Conservation (phyloP, 2,113 vertebrate genomes). For the Xerus inauris region DNA sequence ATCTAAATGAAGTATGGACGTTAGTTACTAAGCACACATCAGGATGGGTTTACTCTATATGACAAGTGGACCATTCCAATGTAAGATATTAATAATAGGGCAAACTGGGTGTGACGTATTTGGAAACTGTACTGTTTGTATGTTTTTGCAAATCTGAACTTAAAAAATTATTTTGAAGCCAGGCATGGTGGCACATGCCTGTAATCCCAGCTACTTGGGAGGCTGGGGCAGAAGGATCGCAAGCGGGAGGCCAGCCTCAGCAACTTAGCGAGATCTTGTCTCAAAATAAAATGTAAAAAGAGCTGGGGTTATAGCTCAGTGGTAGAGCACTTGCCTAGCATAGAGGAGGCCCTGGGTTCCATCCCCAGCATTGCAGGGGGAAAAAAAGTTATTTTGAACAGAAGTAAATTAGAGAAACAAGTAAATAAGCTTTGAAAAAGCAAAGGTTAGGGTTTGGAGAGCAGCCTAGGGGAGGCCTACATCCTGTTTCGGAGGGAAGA, state of each 20-base stretch:
- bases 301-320: too few relatives aligned
- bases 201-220: not conserved
- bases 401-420: not conserved
- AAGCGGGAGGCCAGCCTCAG: not conserved
- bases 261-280: not conserved
- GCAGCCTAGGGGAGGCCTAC: accelerated
- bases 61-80: not conserved
- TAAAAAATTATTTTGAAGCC: not conserved
- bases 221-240: not conserved
- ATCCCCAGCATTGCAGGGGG: too few relatives aligned
- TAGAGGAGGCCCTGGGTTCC: too few relatives aligned
- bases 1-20: not conserved
- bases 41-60: not conserved
- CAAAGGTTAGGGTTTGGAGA: not conserved
- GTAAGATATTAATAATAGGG: not conserved
- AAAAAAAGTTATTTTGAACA: not conserved
- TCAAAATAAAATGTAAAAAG: not conserved
- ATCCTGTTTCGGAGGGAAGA: not conserved
- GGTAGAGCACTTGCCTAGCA: too few relatives aligned
- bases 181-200: not conserved
- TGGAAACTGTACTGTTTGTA: not conserved
- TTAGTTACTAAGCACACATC: not conserved
- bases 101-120: not conserved
- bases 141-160: slow-evolving; percentile 9
- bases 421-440: not conserved